Conservation (phyloP, 2,113 vertebrate species). For the Nothoprocta perdicaria region DNA sequence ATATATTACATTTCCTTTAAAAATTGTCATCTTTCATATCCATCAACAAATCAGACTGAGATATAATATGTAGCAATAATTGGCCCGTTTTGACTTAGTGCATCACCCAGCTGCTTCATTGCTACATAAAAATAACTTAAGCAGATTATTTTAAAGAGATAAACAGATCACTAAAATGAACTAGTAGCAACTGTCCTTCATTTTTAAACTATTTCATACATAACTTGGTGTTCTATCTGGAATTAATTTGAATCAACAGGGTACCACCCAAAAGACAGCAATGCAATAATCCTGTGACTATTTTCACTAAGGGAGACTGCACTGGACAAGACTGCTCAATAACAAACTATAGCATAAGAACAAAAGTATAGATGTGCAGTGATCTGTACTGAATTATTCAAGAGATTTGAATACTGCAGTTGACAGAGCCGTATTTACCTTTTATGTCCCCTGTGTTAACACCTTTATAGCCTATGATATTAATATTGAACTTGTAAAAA, state of each 20-base stretch:
- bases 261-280: neutral
- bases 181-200: neutral
- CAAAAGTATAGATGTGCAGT: neutral
- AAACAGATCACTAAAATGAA: slow-evolving; percentile 30
- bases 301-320: neutral
- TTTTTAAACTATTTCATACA: neutral
- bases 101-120: neutral
- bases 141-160: slow-evolving; percentile 4
- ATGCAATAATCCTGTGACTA: neutral
- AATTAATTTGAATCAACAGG: slow-evolving; percentile 13
- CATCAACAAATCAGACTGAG: slow-evolving; percentile 21
- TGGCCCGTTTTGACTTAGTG: neutral
- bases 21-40: slow-evolving; percentile 21
- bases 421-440: neutral
- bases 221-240: neutral
- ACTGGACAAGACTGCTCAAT: neutral
- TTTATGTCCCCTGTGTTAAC: neutral
- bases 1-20: slow-evolving; percentile 26
- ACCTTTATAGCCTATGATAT: neutral
- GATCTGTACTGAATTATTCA: neutral
- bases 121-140: slow-evolving; percentile 22
- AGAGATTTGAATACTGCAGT: neutral
- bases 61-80: slow-evolving; percentile 24
- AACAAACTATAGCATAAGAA: neutral
- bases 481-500: neutral